Percentiles rank a stretch among this genome's conserved stretches.
These are phyloP conservation scores for Latrodectus hesperus DNA, from an alignment of 2,888 invertebrate species.

Conservation along the genomic window DNA sequence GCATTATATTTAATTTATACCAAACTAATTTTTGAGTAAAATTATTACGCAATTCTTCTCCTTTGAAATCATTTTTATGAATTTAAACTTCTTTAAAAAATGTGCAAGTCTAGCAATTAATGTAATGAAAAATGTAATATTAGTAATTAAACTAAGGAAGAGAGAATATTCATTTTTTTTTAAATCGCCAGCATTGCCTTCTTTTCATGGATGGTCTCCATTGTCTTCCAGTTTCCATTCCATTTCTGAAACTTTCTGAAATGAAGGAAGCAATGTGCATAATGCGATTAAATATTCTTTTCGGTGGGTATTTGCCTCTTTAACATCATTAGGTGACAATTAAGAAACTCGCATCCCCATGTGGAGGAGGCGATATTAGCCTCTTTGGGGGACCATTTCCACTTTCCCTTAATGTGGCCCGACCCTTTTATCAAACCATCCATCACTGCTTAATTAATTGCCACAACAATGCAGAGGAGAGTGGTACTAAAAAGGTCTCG, in stretches of 20 bases:
- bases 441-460: slow-evolving; percentile 51
- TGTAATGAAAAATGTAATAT: neutral
- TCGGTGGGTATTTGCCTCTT: slow-evolving; percentile 20
- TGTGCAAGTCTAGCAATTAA: too few species aligned
- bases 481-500: neutral
- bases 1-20: too few species aligned
- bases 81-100: too few species aligned
- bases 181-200: neutral
- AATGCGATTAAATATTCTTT: slow-evolving; percentile 44
- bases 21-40: too few species aligned
- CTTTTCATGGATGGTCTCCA: neutral
- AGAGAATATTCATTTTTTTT: neutral
- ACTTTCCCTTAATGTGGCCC: slow-evolving; percentile 16
- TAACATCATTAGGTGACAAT: slow-evolving; percentile 54
- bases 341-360: slow-evolving; percentile 10
- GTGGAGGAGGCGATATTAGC: slow-evolving; percentile 24
- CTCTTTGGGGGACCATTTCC: slow-evolving; percentile 43
- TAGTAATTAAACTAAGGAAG: neutral
- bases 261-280: neutral
- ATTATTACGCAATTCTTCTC: too few species aligned
- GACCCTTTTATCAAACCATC: slow-evolving; percentile 15
- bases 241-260: neutral
- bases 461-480: neutral
- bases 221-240: neutral
- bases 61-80: too few species aligned